Conservation (phyloP, 1,140 invertebrate genomes). For the Eupeodes corollae region DNA sequence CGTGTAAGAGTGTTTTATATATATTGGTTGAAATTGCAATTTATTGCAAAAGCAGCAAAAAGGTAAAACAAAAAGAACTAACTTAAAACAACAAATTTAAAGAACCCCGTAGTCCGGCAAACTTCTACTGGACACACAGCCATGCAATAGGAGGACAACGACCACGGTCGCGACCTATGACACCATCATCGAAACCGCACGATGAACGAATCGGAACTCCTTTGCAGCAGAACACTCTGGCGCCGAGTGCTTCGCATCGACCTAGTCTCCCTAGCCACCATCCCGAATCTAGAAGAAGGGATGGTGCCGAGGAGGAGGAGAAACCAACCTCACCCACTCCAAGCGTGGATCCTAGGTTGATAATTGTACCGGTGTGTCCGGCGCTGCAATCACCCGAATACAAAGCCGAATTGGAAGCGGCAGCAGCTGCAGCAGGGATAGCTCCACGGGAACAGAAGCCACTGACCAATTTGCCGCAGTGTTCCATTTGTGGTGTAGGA, state of each 20-base stretch:
- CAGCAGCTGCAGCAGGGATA: conserved; percentile 12
- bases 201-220: conserved; percentile 25
- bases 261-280: conserved; percentile 35
- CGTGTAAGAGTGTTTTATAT: too few relatives aligned
- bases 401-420: conserved; percentile 29
- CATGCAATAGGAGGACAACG: conserved; percentile 46
- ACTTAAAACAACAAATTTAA: neutral
- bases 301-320: too few relatives aligned
- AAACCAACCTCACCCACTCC: neutral
- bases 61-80: conserved; percentile 1
- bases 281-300: too few relatives aligned
- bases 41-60: too few relatives aligned
- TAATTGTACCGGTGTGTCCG: conserved; percentile 31
- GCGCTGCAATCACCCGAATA: conserved; percentile 27
- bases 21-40: too few relatives aligned
- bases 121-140: conserved; percentile 50
- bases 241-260: conserved; percentile 35
- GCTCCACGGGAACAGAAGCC: conserved; percentile 16
- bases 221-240: conserved; percentile 24
- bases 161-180: conserved; percentile 17
- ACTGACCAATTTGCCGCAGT: conserved; percentile 31
- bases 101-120: conserved; percentile 41
- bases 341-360: conserved; percentile 25
- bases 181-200: conserved; percentile 11
- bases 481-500: conserved; percentile 33